Evolutionary conservation across 2,888 invertebrate species (phyloP).

Genomic region (Physocephala rufipes): DNA sequence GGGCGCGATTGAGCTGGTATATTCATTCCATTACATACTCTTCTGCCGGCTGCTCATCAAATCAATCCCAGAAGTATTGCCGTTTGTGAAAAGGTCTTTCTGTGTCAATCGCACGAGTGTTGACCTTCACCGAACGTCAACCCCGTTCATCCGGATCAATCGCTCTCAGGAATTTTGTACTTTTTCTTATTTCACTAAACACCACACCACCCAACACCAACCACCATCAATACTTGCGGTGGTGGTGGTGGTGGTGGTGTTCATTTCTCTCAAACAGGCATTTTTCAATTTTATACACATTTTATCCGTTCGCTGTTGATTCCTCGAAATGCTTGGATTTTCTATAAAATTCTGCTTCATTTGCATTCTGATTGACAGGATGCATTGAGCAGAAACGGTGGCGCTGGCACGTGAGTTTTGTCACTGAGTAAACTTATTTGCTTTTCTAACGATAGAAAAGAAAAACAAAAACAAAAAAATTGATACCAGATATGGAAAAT

Average conservation of each 20-base stretch:
- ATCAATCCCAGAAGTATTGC: too few relatives aligned
- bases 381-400: too few relatives aligned
- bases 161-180: background rate
- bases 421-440: too few relatives aligned
- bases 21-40: too few relatives aligned
- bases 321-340: background rate
- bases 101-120: background rate
- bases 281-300: too few relatives aligned
- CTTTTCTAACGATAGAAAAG: too few relatives aligned
- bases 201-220: background rate
- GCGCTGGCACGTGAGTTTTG: too few relatives aligned
- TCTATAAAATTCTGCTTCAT: background rate
- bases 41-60: too few relatives aligned
- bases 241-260: background rate
- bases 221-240: background rate
- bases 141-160: background rate
- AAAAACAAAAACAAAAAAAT: too few relatives aligned
- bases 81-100: background rate
- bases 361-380: background rate
- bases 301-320: background rate
- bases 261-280: background rate
- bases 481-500: too few relatives aligned
- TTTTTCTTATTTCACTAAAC: background rate
- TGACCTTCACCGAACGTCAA: background rate
- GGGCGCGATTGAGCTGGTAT: too few relatives aligned